Conservation (phyloP, 2,113 vertebrate genomes). For the Eulemur rufifrons region DNA sequence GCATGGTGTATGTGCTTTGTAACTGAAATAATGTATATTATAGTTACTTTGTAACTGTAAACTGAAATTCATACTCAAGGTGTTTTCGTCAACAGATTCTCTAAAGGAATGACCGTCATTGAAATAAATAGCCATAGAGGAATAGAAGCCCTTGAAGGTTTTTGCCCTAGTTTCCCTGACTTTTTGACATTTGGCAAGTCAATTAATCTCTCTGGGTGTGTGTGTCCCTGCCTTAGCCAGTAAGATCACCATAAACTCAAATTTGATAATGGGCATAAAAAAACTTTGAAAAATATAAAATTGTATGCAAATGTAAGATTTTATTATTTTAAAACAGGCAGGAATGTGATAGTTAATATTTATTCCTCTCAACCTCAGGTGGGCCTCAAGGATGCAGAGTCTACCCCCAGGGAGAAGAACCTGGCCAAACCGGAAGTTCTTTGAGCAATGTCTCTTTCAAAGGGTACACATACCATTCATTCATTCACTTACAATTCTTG, state of each 20-base stretch:
- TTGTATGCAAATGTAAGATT: not conserved
- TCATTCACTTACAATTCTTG: not conserved
- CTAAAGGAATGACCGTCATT: not conserved
- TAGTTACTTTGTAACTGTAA: not conserved
- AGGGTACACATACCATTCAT: not conserved
- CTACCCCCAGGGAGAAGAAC: not conserved
- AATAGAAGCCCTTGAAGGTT: not conserved
- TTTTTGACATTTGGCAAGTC: not conserved
- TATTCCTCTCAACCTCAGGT: not conserved
- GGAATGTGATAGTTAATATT: not conserved
- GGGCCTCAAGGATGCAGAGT: not conserved
- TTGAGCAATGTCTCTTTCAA: not conserved
- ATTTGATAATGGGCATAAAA: not conserved
- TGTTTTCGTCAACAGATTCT: not conserved
- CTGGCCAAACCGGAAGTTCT: not conserved
- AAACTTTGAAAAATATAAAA: slow-evolving; percentile 14
- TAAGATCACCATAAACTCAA: not conserved
- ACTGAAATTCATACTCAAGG: not conserved
- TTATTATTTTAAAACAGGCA: not conserved
- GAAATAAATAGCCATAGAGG: not conserved
- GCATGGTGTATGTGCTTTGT: not conserved
- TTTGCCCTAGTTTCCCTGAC: not conserved
- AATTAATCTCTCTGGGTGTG: not conserved
- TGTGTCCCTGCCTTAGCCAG: not conserved
- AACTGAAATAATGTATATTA: not conserved